phyloP scores from a whole-genome alignment of 64 coral and sea anemone species.

The Hydrozoanthus tunicans region DNA sequence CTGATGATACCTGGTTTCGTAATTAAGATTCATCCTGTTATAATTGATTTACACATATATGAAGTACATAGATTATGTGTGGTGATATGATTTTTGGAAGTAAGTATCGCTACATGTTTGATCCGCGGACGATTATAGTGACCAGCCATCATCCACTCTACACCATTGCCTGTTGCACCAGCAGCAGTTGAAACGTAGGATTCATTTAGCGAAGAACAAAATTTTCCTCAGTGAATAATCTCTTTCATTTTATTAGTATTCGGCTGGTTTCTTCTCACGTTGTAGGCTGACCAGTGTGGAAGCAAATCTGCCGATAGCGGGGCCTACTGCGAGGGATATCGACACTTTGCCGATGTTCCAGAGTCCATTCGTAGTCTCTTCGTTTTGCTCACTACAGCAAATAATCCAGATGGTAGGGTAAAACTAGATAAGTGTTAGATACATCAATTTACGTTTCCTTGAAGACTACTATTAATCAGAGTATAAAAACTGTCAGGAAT shows the following conservation, averaged over 20 bases:
- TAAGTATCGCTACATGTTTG: too few relatives aligned
- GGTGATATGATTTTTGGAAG: too few relatives aligned
- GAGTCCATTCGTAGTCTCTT: conserved; percentile 77
- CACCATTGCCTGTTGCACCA: too few relatives aligned
- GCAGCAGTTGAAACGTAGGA: too few relatives aligned
- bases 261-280: not conserved
- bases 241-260: not conserved
- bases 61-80: too few relatives aligned
- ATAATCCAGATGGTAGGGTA: conserved; percentile 93
- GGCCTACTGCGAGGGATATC: conserved; percentile 65
- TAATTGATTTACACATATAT: too few relatives aligned
- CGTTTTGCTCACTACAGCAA: conserved; percentile 94
- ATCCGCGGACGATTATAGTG: too few relatives aligned
- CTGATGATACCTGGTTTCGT: too few relatives aligned
- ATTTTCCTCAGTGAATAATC: too few relatives aligned
- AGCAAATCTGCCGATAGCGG: conserved; percentile 49
- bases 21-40: too few relatives aligned
- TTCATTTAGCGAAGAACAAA: too few relatives aligned
- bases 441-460: not conserved
- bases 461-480: not conserved
- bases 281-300: not conserved
- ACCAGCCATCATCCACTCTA: too few relatives aligned
- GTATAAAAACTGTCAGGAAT: not conserved
- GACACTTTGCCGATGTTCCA: conserved; percentile 46
- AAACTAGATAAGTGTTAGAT: not conserved